Conservation (phyloP, 2,113 vertebrate genomes). For the Micronycteris hirsuta region DNA sequence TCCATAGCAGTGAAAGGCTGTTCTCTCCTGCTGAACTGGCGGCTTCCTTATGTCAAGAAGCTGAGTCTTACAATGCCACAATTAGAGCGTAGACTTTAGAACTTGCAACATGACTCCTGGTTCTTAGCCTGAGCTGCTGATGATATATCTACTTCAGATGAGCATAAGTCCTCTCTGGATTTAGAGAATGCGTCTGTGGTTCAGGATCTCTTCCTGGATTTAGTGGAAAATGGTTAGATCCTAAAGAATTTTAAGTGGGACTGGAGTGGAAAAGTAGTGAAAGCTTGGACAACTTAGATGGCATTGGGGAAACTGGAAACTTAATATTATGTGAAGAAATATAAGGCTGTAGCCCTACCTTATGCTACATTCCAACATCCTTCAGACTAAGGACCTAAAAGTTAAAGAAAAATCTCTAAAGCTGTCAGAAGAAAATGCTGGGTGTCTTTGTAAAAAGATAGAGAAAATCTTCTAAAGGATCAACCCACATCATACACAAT, state of each 20-base stretch:
- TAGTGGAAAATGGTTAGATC: not conserved
- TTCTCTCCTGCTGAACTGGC: not conserved
- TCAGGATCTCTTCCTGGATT: not conserved
- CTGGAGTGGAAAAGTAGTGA: not conserved
- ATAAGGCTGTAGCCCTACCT: not conserved
- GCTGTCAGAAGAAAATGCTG: not conserved
- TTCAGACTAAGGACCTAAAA: not conserved
- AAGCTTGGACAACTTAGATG: not conserved
- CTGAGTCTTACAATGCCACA: not conserved
- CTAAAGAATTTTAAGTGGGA: not conserved
- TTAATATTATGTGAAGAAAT: not conserved
- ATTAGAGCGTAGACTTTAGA: not conserved
- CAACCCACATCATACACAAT: not conserved
- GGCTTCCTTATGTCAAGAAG: not conserved
- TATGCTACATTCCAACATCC: not conserved
- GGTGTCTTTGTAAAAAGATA: not conserved
- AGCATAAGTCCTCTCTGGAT: not conserved
- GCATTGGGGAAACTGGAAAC: not conserved
- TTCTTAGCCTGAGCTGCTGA: not conserved
- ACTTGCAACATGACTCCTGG: not conserved
- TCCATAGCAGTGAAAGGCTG: not conserved
- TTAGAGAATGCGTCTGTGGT: not conserved
- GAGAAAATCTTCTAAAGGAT: not conserved
- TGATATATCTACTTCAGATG: not conserved
- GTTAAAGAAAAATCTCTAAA: not conserved